Base-by-base conservation (phyloP, 2,113 vertebrate genomes). In the Ia io region DNA sequence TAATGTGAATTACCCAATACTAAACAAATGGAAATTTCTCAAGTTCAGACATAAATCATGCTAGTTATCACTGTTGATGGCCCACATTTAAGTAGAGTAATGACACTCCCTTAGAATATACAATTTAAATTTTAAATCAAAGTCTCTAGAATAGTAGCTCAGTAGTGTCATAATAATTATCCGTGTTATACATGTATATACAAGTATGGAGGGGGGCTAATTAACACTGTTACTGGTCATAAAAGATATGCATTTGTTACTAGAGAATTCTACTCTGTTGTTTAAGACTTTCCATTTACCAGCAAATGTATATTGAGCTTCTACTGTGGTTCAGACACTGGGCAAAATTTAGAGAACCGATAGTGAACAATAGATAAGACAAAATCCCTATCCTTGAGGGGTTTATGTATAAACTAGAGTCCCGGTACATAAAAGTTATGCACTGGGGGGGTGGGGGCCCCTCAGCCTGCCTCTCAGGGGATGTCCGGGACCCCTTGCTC, bases 91-190 rank as follows among this genome's bases (percentile, higher is more conserved):
- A 70, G 83, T 30, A 40, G 11, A 83, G 3, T 76, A 59, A 44
- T 35, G 13, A 40, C 47, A 61, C 5, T 10, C 13, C 12, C 76
- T 93, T 32, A 44, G 91, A 95, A 63, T 74, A 77, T 35, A 42
- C 20, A 47, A 37, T 71, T 92, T 91, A 76, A 71, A 93, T 47
- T 94, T 93, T n/a, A 93, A 69, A 78, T 79, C 4, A 63, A 76
- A 73, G n/a, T 80, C 12, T 56, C 32, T 44, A 14, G 5, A 77
- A 63, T n/a, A 84, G 5, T 42, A 80, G 32, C 17, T 5, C 7
- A 40, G 8, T 25, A n/a, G 5, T 67, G 13, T 82, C 47, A 69
- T 44, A 49, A 44, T 12, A 78, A 84, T 49, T 18, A 11, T 18
- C 4, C 22, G 22, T 16, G 10, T 17, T 18, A 18, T 14, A 11